These are phyloP conservation scores for Polymixis flavicincta DNA, from an alignment of 2,888 invertebrate genomes.

Conservation along the genomic window DNA sequence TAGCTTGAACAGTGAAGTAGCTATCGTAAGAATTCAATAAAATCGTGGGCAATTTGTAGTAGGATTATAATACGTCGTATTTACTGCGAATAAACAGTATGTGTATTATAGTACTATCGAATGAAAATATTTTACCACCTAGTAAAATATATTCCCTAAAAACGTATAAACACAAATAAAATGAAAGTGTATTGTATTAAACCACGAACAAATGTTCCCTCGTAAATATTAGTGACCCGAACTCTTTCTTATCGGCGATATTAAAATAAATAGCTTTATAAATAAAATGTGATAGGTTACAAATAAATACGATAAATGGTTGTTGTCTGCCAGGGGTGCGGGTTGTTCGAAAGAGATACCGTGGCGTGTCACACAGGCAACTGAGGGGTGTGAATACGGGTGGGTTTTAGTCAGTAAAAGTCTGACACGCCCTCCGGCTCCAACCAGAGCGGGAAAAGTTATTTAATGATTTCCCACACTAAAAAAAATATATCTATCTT, in stretches of 20 bases:
- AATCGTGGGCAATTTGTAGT: background rate
- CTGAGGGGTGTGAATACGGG: too few species aligned
- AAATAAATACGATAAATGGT: conserved; percentile 4
- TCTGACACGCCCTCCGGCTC: too few species aligned
- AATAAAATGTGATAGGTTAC: conserved; percentile 18
- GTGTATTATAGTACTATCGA: too few species aligned
- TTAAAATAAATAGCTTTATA: conserved; percentile 32
- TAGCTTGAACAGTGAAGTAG: too few species aligned
- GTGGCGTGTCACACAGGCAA: too few species aligned
- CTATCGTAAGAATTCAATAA: background rate
- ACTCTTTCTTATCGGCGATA: conserved; percentile 33
- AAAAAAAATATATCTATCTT: too few species aligned
- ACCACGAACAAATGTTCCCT: conserved; percentile 19
- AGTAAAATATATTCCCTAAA: background rate
- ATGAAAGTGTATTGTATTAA: background rate
- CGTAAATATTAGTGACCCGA: conserved; percentile 34
- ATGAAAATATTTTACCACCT: background rate
- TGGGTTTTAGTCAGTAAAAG: too few species aligned
- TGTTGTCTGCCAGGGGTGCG: too few species aligned
- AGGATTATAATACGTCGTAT: background rate
- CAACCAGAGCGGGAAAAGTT: too few species aligned
- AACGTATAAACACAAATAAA: conserved; percentile 10
- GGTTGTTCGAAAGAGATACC: too few species aligned
- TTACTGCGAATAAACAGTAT: background rate
- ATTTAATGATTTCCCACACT: too few species aligned